A percentile compares a stretch with the other conserved stretches of the same genome.
phyloP scores from a whole-genome alignment of 1,140 invertebrate genomes.

The Tetramorium simillimum region DNA sequence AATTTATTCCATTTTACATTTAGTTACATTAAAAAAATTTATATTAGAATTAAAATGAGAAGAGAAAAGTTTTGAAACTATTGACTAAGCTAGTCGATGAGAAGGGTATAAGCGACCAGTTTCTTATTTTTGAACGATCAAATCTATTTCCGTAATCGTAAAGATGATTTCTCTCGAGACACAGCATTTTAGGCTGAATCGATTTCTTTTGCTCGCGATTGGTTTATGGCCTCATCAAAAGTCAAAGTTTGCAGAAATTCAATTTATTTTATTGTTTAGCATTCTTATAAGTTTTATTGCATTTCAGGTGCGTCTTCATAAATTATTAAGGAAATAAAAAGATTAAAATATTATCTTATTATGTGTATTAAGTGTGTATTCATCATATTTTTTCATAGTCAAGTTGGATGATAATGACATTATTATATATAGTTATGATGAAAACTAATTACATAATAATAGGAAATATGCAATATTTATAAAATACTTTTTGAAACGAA shows the following conservation, averaged over 20 bases:
- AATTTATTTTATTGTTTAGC: background rate
- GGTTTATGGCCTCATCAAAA: constrained; percentile 15
- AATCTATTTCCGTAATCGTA: background rate
- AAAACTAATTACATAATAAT: too few relatives aligned
- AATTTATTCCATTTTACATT: background rate
- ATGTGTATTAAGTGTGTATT: too few relatives aligned
- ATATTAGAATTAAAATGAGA: background rate
- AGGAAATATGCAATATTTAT: too few relatives aligned
- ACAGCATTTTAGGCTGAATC: background rate
- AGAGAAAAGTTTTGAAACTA: background rate
- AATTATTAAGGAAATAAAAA: background rate
- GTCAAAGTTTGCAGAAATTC: background rate
- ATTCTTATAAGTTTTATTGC: constrained; percentile 7
- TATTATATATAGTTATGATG: too few relatives aligned
- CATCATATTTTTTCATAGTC: too few relatives aligned
- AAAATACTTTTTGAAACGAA: too few relatives aligned
- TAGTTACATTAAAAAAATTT: background rate
- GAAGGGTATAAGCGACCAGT: background rate
- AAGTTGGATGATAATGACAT: too few relatives aligned
- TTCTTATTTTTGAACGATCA: background rate
- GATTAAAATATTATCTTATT: too few relatives aligned
- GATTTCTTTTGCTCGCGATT: constrained; percentile 3
- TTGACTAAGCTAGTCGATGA: background rate
- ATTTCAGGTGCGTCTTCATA: constrained; percentile 15
- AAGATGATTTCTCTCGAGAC: background rate